Base-by-base conservation (phyloP, 2,797 vertebrate species). In the Anabacerthia variegaticeps region DNA sequence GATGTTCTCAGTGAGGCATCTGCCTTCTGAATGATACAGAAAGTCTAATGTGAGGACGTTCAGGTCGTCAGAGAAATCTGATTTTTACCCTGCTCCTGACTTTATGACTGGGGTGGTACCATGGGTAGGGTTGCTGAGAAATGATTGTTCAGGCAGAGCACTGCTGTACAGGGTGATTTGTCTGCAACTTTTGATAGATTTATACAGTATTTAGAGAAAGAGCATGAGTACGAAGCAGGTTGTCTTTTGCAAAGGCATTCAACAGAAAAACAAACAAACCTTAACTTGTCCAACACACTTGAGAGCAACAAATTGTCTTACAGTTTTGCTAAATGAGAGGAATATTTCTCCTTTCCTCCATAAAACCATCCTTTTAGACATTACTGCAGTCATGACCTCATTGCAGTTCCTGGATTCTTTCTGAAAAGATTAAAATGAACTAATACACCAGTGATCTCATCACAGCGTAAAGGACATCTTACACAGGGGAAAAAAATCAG, bases 391-490 rank as follows among this genome's bases (percentile, higher is more conserved):
- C 83, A 93, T 89, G 91, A 95, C 88, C 77, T 96, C 92, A 95
- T 56, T 0, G 0, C 56, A 76, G 80, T 63, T 86, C 80, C 88
- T 92, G 88, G 18, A 62, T 93, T 86, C 59, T 49, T 79, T 92
- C 63, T 82, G 94, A 88, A 88, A 90, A 94, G 71, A 94, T 95
- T 82, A 82, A 97, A 94, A 93, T 95, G 90, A 94, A 93, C 79
- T 85, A 91, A 93, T 82, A 87, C 32, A 79, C 71, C 48, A 65
- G 59, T 95, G 93, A 95, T 94, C 94, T 96, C 96, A 96, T 82
- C 74, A 81, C 37, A 82, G 79, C 2, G 0, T 91, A 91, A 93
- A 91, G 89, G 87, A 95, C 85, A 63, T 44, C 43, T 85, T 65
- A 76, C 49, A 73, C 6, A 11, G 15, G 32, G 12, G 9, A 15